These are phyloP conservation scores for Murina feae DNA, from an alignment of 2,113 vertebrate species.

Conservation along the genomic window DNA sequence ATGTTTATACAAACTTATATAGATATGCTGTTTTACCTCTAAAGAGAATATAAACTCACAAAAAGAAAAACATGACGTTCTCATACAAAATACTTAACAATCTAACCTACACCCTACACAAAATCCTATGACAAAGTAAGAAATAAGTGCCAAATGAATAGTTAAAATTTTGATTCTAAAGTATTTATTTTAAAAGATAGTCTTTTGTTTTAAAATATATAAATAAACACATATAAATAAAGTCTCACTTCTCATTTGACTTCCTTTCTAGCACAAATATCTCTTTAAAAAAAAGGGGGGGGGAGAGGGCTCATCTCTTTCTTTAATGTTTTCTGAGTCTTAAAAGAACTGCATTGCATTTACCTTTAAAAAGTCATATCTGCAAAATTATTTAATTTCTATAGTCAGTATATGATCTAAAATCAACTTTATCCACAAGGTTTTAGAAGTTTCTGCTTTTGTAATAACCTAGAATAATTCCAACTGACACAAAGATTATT, in stretches of 20 bases:
- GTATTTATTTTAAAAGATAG: neutral
- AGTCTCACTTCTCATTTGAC: neutral
- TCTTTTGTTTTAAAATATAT: neutral
- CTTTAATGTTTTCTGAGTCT: neutral
- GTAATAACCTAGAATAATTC: neutral
- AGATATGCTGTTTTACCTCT: neutral
- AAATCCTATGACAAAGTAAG: slow-evolving; percentile 22
- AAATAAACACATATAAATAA: neutral
- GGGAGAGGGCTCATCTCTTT: neutral
- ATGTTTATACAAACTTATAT: slow-evolving; percentile 8
- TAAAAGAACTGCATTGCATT: neutral
- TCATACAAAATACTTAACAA: slow-evolving; percentile 31
- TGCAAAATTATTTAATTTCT: slow-evolving; percentile 10
- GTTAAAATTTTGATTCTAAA: neutral
- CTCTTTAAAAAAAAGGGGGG: neutral
- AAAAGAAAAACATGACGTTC: neutral
- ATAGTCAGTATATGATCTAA: neutral
- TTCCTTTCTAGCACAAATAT: neutral
- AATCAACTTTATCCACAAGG: neutral
- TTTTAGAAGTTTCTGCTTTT: slow-evolving; percentile 10
- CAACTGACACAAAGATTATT: neutral
- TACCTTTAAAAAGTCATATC: neutral
- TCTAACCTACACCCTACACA: neutral
- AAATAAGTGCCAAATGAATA: neutral
- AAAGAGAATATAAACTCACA: neutral